phyloP scores from a whole-genome alignment of 2,797 vertebrate genomes.

The Tiaroga cobitis region DNA sequence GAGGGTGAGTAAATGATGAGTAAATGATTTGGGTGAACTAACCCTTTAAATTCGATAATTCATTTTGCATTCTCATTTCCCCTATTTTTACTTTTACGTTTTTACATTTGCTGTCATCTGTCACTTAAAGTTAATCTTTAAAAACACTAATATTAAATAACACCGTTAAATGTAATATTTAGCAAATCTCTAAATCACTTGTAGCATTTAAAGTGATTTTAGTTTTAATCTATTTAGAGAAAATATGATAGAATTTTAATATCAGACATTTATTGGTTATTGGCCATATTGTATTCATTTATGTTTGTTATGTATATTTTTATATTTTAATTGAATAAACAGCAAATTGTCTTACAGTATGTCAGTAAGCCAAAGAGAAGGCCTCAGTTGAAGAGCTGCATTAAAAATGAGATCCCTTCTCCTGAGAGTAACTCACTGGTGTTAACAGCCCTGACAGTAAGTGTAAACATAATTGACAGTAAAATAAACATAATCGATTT shows the following conservation, averaged over 20 bases:
- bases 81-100: not conserved
- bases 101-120: not conserved
- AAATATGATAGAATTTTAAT: not conserved
- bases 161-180: not conserved
- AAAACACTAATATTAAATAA: not conserved
- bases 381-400: conserved; percentile 7
- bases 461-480: not conserved
- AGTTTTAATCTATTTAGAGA: not conserved
- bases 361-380: conserved; percentile 23
- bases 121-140: not conserved
- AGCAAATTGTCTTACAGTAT: conserved; percentile 25
- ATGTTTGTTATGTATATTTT: not conserved
- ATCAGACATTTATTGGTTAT: not conserved
- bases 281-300: not conserved
- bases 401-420: conserved; percentile 68
- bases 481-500: not conserved
- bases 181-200: not conserved
- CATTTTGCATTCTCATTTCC: not conserved
- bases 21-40: not conserved
- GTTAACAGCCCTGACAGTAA: conserved; percentile 6
- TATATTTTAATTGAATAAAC: not conserved
- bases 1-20: not conserved
- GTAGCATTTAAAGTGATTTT: too few species aligned
- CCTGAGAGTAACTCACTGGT: conserved; percentile 17
- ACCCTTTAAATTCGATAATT: not conserved